These are phyloP conservation scores for Fabriciana adippe DNA, from an alignment of 2,888 invertebrate species.

Conservation along the genomic window DNA sequence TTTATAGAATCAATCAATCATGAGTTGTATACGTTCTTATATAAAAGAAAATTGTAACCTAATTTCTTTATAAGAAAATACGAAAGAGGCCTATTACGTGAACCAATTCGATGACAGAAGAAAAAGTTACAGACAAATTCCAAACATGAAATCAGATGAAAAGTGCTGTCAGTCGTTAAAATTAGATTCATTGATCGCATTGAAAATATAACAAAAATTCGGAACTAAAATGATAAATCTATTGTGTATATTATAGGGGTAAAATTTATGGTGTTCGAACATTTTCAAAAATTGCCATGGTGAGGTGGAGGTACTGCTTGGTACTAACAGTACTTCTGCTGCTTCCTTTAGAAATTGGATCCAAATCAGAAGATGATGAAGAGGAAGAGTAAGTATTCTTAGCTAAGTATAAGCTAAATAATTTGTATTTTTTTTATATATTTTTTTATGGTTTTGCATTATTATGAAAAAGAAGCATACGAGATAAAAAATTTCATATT, in stretches of 20 bases:
- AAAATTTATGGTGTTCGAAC: conserved; percentile 47
- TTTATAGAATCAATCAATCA: no score
- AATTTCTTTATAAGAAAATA: conserved; percentile 9
- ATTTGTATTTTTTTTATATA: no score
- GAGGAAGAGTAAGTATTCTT: conserved; percentile 58
- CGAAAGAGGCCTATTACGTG: conserved; percentile 17
- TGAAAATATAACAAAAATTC: conserved; percentile 49
- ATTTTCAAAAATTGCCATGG: conserved; percentile 56
- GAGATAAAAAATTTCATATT: no score
- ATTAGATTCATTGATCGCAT: conserved; percentile 43
- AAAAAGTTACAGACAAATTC: conserved; percentile 61
- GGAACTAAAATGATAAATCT: conserved; percentile 72
- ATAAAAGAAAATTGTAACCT: background rate
- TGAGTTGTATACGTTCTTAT: background rate
- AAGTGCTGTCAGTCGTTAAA: conserved; percentile 59
- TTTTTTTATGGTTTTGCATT: no score
- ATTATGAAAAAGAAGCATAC: no score
- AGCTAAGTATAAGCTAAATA: no score
- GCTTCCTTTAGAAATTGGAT: conserved; percentile 53
- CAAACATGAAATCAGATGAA: conserved; percentile 63
- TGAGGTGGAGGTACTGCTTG: conserved; percentile 66
- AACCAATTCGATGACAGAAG: conserved; percentile 42
- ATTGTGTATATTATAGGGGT: conserved; percentile 51
- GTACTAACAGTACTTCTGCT: conserved; percentile 65
- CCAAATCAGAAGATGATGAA: conserved; percentile 60